Conservation (phyloP, 2,113 vertebrate species). For the Bos taurus region DNA sequence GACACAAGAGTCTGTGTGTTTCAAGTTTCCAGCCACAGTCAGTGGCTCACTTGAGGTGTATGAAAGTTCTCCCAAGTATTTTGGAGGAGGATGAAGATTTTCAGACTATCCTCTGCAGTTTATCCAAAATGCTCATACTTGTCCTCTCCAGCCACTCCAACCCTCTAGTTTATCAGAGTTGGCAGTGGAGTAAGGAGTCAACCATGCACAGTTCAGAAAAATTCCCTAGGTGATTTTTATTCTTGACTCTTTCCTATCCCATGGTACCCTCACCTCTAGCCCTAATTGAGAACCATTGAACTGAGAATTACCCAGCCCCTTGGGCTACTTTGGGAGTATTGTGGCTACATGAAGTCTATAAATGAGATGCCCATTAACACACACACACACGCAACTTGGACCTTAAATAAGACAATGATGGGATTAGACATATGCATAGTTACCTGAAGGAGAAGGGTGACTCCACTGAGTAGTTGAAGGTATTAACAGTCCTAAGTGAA, state of each 20-base stretch:
- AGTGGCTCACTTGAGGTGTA: not conserved
- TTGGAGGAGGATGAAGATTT: not conserved
- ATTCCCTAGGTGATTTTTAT: not conserved
- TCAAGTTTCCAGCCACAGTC: not conserved
- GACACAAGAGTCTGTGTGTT: not conserved
- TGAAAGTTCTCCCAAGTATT: not conserved
- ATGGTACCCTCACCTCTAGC: not conserved
- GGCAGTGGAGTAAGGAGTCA: not conserved
- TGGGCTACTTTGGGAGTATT: not conserved
- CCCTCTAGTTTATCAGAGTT: not conserved
- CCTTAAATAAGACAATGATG: not conserved
- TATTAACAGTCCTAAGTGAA: not conserved
- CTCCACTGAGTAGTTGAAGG: not conserved
- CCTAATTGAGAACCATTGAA: not conserved
- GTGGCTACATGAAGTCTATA: not conserved
- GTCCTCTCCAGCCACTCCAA: not conserved
- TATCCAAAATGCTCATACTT: not conserved
- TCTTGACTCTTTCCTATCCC: not conserved
- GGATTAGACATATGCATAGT: not conserved
- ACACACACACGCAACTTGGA: not conserved
- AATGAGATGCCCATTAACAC: not conserved
- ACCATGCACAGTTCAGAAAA: not conserved
- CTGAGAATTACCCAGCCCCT: not conserved
- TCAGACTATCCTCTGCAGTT: not conserved
- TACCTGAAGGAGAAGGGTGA: not conserved